Base-by-base conservation (phyloP, 2,888 invertebrate species). In the Cantharis nigra region DNA sequence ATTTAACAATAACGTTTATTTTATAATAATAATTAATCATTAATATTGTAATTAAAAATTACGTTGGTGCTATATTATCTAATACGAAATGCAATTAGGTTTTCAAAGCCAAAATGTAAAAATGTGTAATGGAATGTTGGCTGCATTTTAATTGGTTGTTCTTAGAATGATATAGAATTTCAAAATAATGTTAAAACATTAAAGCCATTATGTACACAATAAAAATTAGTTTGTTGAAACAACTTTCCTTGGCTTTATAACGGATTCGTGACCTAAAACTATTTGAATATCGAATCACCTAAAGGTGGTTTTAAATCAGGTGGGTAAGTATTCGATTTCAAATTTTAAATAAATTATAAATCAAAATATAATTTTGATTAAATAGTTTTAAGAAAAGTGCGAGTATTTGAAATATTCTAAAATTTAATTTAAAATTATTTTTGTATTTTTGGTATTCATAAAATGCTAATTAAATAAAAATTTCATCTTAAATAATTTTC, bases 251-350 rank as follows among this genome's bases (percentile, higher is more conserved):
- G 16, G 18, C 23, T 33, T 65, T 16, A 33, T 72, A 72, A 72
- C 72, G 72, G 72, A 28, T 65, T 72, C 72, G 63, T 64, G 72
- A 65, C 72, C 72, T 72, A 30, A 72, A 72, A 65, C 30, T 65
- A 65, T 65, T 28, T 72, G 14, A 64, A 33, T 18, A 18, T 20
- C 26, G 30, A 28, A 72, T 65, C 65, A 72, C 33, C 28, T 49
- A 49, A 7, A 49, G n/a, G 49, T 49, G 49, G 49, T n/a, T n/a
- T 49, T 49, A 49, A 49, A 49, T 49, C 9, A 49, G n/a, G n/a
- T 49, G n/a, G 49, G 0, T 49, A n/a, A n/a, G 49, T 49, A 49
- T 49, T n/a, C 49, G n/a, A 13, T 49, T 49, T 49, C 7, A 49
- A 49, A n/a, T 49, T 49, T 7, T 49, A 49, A 49, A 49, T 49